A percentile compares a stretch with the other conserved stretches of the same genome.
Evolutionary conservation across 2,797 vertebrate species (phyloP).

Genomic region (Mastacembelus armatus): DNA sequence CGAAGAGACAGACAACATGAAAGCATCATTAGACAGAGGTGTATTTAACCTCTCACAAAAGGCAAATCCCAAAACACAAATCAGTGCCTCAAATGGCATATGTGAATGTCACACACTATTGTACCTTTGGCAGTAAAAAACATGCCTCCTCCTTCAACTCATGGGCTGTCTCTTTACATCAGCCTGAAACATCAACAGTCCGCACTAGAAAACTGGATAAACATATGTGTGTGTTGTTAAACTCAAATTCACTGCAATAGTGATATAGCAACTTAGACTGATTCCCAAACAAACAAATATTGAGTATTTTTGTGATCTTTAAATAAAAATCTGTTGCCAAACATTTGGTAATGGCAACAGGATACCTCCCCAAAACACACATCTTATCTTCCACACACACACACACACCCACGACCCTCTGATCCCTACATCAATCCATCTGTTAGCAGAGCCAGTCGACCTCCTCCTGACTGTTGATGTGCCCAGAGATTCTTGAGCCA

Average conservation of each 20-base stretch:
- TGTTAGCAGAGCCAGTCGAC: slow-evolving; percentile 67
- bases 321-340: slow-evolving; percentile 7
- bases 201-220: slow-evolving; percentile 7
- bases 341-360: slow-evolving; percentile 13
- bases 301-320: slow-evolving; percentile 21
- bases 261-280: no score
- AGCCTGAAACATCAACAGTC: no score
- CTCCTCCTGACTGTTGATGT: slow-evolving; percentile 70
- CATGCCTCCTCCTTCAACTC: slow-evolving; percentile 1
- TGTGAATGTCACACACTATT: slow-evolving; percentile 31
- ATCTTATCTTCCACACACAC: background rate
- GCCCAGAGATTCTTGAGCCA: slow-evolving; percentile 33
- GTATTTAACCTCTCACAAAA: slow-evolving; percentile 77
- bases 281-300: background rate
- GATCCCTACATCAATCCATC: slow-evolving; percentile 69
- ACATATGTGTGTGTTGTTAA: background rate
- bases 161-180: background rate
- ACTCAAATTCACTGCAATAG: background rate
- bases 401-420: slow-evolving; percentile 51
- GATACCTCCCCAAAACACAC: slow-evolving; percentile 3
- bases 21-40: slow-evolving; percentile 73
- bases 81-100: slow-evolving; percentile 53
- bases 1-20: slow-evolving; percentile 68
- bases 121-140: slow-evolving; percentile 22
- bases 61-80: slow-evolving; percentile 60